phyloP scores from a whole-genome alignment of 35 echinoderm and acorn worm species.

The Anneissia japonica region DNA sequence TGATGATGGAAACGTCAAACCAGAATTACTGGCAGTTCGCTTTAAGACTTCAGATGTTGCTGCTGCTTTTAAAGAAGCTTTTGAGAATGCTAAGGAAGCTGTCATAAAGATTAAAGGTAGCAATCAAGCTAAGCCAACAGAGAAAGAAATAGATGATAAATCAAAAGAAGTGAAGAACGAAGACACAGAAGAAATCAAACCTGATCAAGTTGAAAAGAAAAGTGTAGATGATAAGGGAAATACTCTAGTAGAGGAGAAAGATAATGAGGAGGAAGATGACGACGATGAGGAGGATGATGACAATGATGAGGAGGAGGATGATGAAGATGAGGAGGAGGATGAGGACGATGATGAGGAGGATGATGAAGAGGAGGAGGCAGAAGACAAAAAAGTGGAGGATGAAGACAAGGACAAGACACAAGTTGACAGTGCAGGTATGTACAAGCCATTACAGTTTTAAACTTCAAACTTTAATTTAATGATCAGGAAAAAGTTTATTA shows the following conservation, averaged over 20 bases:
- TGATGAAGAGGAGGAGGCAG: not conserved
- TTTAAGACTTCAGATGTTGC: constrained; percentile 72
- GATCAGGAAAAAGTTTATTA: too few relatives aligned
- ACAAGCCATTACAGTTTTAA: too few relatives aligned
- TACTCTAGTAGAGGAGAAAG: not conserved
- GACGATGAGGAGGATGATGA: not conserved
- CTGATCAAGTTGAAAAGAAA: too few relatives aligned
- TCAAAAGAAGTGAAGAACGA: not conserved
- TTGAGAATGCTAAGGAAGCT: constrained; percentile 26
- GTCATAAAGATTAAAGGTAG: not conserved
- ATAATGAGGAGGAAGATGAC: not conserved
- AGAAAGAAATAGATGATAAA: not conserved
- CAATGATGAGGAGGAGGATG: not conserved
- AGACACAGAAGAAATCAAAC: not conserved
- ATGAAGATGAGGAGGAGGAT: not conserved
- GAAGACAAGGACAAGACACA: not conserved
- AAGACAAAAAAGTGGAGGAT: not conserved
- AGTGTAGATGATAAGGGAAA: not conserved
- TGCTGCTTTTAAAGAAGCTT: constrained; percentile 19
- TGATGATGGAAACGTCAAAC: constrained; percentile 44
- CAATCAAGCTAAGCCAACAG: not conserved
- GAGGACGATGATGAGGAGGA: not conserved
- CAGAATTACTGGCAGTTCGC: constrained; percentile 71
- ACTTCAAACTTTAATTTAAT: too few relatives aligned
- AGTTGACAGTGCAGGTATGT: too few relatives aligned